Conservation (phyloP, 2,797 vertebrate genomes). For the Dromococcyx pavoninus region DNA sequence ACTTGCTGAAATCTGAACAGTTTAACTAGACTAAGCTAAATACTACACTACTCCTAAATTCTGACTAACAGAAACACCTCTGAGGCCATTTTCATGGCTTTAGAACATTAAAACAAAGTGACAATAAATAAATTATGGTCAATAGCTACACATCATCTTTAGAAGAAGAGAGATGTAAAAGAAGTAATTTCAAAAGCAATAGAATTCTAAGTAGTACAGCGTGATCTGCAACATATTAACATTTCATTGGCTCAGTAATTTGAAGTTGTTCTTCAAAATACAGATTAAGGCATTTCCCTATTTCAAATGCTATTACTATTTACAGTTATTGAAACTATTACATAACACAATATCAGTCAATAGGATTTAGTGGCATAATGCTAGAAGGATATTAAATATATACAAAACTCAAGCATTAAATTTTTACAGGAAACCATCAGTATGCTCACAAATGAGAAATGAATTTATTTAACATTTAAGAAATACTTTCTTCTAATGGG, state of each 20-base stretch:
- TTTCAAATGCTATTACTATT: constrained; percentile 39
- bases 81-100: neutral
- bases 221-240: constrained; percentile 8
- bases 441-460: neutral
- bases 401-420: neutral
- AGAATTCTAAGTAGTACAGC: neutral
- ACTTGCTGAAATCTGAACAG: neutral
- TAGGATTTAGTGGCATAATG: neutral
- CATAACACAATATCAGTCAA: neutral
- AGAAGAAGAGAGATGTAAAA: neutral
- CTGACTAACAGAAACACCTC: neutral
- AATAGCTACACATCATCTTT: fast-evolving
- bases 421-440: neutral
- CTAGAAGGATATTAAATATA: constrained; percentile 14
- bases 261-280: constrained; percentile 45
- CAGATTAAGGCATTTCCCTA: neutral
- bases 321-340: neutral
- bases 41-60: neutral
- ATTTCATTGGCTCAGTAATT: neutral
- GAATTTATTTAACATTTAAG: neutral
- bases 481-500: neutral
- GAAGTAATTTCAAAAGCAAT: neutral
- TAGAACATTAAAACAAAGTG: neutral
- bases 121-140: neutral
- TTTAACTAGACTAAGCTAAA: neutral